phyloP scores from a whole-genome alignment of 2,888 invertebrate genomes.

The Stenodema calcarata region DNA sequence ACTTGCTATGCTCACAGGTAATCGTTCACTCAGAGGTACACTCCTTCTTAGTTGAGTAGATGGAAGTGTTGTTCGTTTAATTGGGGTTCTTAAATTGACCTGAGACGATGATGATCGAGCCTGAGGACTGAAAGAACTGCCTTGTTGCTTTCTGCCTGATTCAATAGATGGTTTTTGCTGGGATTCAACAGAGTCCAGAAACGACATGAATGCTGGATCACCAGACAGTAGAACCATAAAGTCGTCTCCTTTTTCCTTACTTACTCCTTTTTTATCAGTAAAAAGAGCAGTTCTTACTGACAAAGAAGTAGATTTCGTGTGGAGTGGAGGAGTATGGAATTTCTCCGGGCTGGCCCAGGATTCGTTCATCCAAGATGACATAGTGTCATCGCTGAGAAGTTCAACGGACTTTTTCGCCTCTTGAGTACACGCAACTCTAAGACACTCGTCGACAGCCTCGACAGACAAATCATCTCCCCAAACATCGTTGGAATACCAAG shows the following conservation, averaged over 20 bases:
- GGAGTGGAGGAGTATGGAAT: not conserved
- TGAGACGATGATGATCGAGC: not conserved
- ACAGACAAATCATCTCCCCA: constrained; percentile 42
- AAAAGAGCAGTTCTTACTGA: not conserved
- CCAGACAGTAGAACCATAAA: not conserved
- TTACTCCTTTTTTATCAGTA: not conserved
- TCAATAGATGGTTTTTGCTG: not conserved
- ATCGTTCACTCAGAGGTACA: constrained; percentile 7
- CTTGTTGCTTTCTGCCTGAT: not conserved
- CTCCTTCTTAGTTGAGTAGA: not conserved
- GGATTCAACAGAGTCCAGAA: constrained; percentile 6
- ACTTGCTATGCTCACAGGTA: not conserved
- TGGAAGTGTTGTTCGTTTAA: not conserved
- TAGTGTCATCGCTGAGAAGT: not conserved
- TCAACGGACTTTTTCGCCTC: not conserved
- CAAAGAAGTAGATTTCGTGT: not conserved
- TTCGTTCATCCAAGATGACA: constrained; percentile 17
- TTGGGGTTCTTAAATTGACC: not conserved
- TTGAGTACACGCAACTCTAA: constrained; percentile 9
- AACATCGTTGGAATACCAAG: constrained; percentile 43
- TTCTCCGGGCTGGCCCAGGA: constrained; percentile 11
- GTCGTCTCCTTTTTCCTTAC: not conserved
- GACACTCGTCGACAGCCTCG: constrained; percentile 18
- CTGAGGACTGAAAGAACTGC: not conserved
- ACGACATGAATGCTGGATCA: not conserved